Conservation (phyloP, 2,888 invertebrate genomes). For the Nephrotoma appendiculata region DNA sequence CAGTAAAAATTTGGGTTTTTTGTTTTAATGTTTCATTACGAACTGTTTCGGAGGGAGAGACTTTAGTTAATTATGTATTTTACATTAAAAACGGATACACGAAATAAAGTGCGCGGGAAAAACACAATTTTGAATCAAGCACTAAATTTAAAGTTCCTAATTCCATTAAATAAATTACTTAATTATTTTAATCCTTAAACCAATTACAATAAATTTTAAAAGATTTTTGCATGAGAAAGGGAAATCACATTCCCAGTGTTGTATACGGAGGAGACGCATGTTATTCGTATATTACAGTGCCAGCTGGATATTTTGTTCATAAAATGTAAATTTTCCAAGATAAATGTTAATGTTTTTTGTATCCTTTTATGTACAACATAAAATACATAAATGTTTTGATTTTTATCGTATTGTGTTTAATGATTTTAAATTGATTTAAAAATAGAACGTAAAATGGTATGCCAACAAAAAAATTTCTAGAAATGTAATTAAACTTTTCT, state of each 20-base stretch:
- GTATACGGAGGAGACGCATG: neutral
- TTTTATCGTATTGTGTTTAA: neutral
- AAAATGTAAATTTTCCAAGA: neutral
- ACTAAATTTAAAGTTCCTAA: neutral
- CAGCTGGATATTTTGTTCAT: neutral
- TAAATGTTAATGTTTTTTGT: neutral
- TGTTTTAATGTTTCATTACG: neutral
- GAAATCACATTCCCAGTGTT: neutral
- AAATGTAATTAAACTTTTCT: neutral
- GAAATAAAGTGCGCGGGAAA: neutral
- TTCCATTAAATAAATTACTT: neutral
- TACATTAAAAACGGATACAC: neutral
- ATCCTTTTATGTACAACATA: neutral
- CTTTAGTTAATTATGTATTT: neutral
- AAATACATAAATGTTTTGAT: neutral
- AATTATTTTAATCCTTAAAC: neutral
- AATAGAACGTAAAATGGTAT: neutral
- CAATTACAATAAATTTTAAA: neutral
- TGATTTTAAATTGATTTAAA: neutral
- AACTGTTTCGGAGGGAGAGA: neutral
- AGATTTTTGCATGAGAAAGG: neutral
- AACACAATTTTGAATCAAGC: neutral
- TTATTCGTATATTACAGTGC: neutral
- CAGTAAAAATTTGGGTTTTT: neutral
- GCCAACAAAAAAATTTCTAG: neutral